Conservation (phyloP, 92 coral and sea anemone genomes). For the Zoanthus gigantus region DNA sequence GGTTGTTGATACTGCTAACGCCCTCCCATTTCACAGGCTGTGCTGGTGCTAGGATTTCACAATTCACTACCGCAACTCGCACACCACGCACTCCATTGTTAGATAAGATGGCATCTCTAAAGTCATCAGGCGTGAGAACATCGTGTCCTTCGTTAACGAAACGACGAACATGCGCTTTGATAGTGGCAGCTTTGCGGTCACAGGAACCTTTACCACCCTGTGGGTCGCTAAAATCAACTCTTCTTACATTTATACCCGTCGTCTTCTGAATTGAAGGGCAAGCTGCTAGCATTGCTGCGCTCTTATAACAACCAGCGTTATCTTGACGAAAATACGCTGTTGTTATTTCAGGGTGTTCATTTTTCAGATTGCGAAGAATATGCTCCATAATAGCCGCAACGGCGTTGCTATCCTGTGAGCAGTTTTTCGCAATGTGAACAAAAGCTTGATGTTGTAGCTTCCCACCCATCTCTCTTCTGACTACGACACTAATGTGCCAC, state of each 20-base stretch:
- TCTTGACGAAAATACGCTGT: slow-evolving; percentile 63
- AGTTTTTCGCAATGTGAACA: slow-evolving; percentile 56
- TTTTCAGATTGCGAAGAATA: slow-evolving; percentile 51
- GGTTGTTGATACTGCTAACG: slow-evolving; percentile 61
- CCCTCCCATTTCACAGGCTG: slow-evolving; percentile 50
- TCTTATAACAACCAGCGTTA: slow-evolving; percentile 69
- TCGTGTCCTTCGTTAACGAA: slow-evolving; percentile 66
- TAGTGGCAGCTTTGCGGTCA: slow-evolving; percentile 67
- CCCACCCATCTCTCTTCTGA: slow-evolving; percentile 40
- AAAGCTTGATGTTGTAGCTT: slow-evolving; percentile 55
- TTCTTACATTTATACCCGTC: slow-evolving; percentile 1
- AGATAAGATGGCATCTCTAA: slow-evolving; percentile 62
- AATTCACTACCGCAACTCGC: slow-evolving; percentile 59
- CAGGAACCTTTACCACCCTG: slow-evolving; percentile 55
- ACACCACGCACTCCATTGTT: slow-evolving; percentile 67
- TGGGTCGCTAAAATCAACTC: slow-evolving; percentile 13
- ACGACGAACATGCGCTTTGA: slow-evolving; percentile 64
- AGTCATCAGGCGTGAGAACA: slow-evolving; percentile 55
- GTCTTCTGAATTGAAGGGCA: slow-evolving; percentile 44
- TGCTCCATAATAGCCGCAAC: slow-evolving; percentile 54
- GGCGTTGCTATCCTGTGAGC: slow-evolving; percentile 51
- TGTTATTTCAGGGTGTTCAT: slow-evolving; percentile 59
- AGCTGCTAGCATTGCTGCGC: slow-evolving; percentile 50
- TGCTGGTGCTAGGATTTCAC: not conserved
- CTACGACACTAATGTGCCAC: slow-evolving; percentile 8